A percentile compares a stretch with the other conserved stretches of the same genome.
These are phyloP conservation scores for Cervus canadensis DNA, from an alignment of 2,113 vertebrate species.

Conservation along the genomic window DNA sequence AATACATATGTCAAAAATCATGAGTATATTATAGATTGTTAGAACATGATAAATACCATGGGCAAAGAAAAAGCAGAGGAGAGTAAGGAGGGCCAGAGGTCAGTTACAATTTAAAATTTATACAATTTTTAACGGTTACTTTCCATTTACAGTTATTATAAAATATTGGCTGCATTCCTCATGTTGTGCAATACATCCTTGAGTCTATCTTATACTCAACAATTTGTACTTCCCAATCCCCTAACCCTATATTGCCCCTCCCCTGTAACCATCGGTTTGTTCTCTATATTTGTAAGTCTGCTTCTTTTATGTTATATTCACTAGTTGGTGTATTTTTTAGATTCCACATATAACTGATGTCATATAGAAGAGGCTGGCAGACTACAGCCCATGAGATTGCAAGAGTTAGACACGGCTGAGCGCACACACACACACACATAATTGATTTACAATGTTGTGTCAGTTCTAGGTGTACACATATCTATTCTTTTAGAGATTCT, in stretches of 20 bases:
- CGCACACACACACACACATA: background rate
- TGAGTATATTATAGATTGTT: background rate
- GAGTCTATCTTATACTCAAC: background rate
- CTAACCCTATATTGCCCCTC: background rate
- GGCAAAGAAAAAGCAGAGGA: background rate
- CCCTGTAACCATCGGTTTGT: background rate
- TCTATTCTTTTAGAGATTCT: background rate
- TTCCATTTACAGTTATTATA: background rate
- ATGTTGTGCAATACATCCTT: background rate
- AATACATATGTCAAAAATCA: background rate
- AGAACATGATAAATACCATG: background rate
- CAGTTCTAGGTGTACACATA: background rate
- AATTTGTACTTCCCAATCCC: background rate
- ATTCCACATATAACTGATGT: background rate
- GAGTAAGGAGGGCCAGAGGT: background rate
- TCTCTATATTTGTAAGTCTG: background rate
- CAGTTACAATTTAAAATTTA: background rate
- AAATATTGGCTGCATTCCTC: background rate
- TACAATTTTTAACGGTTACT: background rate
- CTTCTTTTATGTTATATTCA: background rate
- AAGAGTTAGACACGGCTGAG: background rate
- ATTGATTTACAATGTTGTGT: background rate
- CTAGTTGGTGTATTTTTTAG: background rate
- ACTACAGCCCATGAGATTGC: background rate
- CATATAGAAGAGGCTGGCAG: background rate